Evolutionary conservation across 2,888 invertebrate species (phyloP).

Genomic region (Lepidocyrtoides sp.): DNA sequence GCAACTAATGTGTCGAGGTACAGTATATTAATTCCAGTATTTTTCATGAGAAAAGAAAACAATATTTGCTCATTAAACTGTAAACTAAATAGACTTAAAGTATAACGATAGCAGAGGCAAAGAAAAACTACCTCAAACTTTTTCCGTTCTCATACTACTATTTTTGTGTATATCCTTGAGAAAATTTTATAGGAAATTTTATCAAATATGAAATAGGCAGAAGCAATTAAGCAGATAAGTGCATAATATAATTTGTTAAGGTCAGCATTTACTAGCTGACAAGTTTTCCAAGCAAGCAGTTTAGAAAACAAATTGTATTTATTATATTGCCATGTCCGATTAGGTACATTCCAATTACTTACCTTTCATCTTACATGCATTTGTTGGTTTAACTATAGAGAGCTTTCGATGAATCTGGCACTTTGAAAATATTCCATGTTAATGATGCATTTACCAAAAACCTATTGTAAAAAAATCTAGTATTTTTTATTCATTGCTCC

Average conservation of each 20-base stretch:
- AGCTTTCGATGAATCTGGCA: no score
- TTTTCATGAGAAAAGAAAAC: constrained; percentile 43
- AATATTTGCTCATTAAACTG: constrained; percentile 76
- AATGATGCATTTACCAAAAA: no score
- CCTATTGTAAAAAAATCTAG: no score
- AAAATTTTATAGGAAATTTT: constrained; percentile 11
- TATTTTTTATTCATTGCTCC: no score
- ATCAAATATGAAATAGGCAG: no score
- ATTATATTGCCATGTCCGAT: constrained; percentile 41
- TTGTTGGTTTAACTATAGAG: no score
- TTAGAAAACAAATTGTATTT: neutral
- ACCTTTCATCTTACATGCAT: no score
- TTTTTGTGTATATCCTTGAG: constrained; percentile 28
- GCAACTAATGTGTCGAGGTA: constrained; percentile 24
- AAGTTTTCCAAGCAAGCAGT: constrained; percentile 17
- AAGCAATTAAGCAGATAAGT: neutral
- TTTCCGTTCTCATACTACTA: constrained; percentile 35
- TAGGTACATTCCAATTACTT: constrained; percentile 30
- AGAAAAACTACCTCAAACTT: constrained; percentile 71
- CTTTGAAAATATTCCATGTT: no score
- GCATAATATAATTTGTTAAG: neutral
- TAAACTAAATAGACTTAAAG: constrained; percentile 81
- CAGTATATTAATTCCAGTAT: constrained; percentile 56
- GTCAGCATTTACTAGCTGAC: constrained; percentile 22
- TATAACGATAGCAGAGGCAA: constrained; percentile 75